Base-by-base conservation (phyloP, 2,888 invertebrate species). In the Stenchaetothrips biformis region DNA sequence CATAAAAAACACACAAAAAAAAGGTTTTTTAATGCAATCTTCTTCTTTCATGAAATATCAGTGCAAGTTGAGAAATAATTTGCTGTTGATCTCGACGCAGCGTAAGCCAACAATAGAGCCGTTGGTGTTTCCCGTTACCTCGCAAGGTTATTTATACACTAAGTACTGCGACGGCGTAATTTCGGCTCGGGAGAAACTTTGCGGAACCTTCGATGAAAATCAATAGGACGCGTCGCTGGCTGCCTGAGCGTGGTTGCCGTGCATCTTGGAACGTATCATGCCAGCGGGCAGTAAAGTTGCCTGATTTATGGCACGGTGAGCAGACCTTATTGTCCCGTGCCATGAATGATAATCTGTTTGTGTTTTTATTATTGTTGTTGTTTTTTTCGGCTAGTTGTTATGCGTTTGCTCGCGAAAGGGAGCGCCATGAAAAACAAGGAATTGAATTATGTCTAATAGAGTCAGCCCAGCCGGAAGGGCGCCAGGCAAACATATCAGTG, bases 271-370 rank as follows among this genome's bases (percentile, higher is more conserved):
- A 21, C 67, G 21, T 74, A 74, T 25, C 67, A 74, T 25, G 67
- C 67, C 67, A 11, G 11, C 67, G 25, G 25, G 67, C 67, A 74
- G 67, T 74, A 74, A 74, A 74, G 21, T 74, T 74, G 25, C 25
- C 25, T 74, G 67, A 74, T 74, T 74, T 74, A 74, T 74, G 21
- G 67, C 11, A 7, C 67, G 67, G 67, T 21, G 53, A 13, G 53
- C 4, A 18, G 53, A 18, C 53, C 67, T 74, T 74, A 21, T 74
- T 74, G 67, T 21, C 21, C 21, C 59, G 37, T 59, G 18, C 18
- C 59, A 18, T 18, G 59, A 21, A 74, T 11, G 67, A 74, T 74
- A 7, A 74, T 74, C 67, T 74, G 37, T 37, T 37, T 37, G 37
- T 37, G 37, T 37, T 37, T 37, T 37, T 37, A 37, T 37, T 37